Conservation (phyloP, 64 coral and sea anemone genomes). For the Actinia equina region DNA sequence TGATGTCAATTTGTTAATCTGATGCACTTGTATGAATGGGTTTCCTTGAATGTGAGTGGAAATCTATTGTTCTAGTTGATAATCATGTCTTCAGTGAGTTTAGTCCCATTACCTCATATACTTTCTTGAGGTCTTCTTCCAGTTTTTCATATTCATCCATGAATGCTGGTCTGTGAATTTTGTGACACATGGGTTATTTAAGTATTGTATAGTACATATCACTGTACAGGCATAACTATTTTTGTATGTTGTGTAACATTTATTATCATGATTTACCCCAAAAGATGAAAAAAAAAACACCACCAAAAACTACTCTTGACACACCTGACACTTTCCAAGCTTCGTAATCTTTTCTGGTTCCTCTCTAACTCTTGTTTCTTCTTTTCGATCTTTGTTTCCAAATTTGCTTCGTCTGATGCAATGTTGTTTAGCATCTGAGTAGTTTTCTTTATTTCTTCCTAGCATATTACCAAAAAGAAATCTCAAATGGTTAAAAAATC, state of each 20-base stretch:
- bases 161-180: slow-evolving; percentile 66
- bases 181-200: neutral
- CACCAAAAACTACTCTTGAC: neutral
- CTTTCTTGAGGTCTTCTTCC: slow-evolving; percentile 87
- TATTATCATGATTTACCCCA: no score
- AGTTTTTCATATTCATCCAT: slow-evolving; percentile 99
- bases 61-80: no score
- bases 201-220: neutral
- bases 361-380: slow-evolving; percentile 97
- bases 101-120: slow-evolving; percentile 71
- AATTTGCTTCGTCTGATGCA: slow-evolving; percentile 98
- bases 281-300: no score
- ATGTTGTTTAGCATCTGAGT: slow-evolving; percentile 98
- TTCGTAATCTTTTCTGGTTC: slow-evolving; percentile 90
- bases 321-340: slow-evolving; percentile 92
- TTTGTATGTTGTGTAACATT: no score
- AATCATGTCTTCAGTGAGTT: neutral
- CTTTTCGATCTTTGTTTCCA: slow-evolving; percentile 98
- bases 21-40: no score
- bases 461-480: neutral
- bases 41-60: no score
- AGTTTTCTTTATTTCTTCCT: slow-evolving; percentile 92
- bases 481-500: no score
- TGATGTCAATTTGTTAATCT: no score
- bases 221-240: no score